Percentiles rank a stretch among this genome's conserved stretches.
Evolutionary conservation across 2,888 invertebrate species (phyloP).

Genomic region (Yponomeuta sedellus): DNA sequence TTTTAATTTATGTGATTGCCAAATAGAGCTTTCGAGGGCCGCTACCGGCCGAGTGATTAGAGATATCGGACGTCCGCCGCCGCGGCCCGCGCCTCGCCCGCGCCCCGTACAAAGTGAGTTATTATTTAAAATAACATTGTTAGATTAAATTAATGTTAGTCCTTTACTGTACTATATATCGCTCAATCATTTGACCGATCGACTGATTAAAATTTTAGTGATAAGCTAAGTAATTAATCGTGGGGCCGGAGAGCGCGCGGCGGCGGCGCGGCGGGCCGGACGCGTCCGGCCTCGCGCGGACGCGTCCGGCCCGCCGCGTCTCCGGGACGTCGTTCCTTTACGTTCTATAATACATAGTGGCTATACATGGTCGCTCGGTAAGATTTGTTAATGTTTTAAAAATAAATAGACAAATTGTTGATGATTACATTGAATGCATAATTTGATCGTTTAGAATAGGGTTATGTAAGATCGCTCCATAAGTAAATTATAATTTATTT

Average conservation of each 20-base stretch:
- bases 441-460: constrained; percentile 75
- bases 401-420: constrained; percentile 65
- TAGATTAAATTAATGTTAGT: constrained; percentile 77
- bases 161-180: constrained; percentile 76
- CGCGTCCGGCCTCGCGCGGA: constrained; percentile 34
- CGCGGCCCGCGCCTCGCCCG: constrained; percentile 38
- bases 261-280: constrained; percentile 33
- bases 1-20: constrained; percentile 75
- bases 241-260: constrained; percentile 29
- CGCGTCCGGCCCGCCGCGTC: constrained; percentile 38
- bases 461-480: constrained; percentile 76
- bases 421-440: constrained; percentile 66
- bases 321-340: constrained; percentile 48
- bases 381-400: constrained; percentile 61
- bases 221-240: constrained; percentile 71
- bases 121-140: constrained; percentile 75
- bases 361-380: constrained; percentile 36
- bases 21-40: constrained; percentile 62
- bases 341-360: constrained; percentile 35
- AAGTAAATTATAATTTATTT: constrained; percentile 74
- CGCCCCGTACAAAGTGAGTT: constrained; percentile 64
- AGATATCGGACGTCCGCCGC: constrained; percentile 36
- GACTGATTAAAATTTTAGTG: constrained; percentile 77
- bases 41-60: constrained; percentile 39
- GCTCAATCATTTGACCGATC: constrained; percentile 77